phyloP scores from a whole-genome alignment of 2,888 invertebrate genomes.

The Napeogenes sylphis region DNA sequence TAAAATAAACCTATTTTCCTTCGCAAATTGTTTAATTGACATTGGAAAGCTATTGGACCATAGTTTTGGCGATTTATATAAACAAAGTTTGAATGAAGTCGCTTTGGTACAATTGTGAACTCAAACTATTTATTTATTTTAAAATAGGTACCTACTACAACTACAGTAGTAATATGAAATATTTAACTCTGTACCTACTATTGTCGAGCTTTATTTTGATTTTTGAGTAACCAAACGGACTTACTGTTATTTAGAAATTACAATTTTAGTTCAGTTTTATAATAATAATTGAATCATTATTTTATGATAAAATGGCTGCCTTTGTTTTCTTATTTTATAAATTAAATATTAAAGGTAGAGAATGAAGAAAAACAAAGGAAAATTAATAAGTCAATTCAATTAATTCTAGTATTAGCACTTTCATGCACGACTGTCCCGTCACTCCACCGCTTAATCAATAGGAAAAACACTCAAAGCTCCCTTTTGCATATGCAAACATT shows the following conservation, averaged over 20 bases:
- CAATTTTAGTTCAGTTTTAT: neutral
- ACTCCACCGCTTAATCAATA: conserved; percentile 64
- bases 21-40: conserved; percentile 28
- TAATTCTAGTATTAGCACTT: conserved; percentile 25
- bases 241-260: neutral
- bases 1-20: no score
- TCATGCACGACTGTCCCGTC: conserved; percentile 42
- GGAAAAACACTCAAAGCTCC: conserved; percentile 65
- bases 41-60: conserved; percentile 54
- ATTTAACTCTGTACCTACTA: no score
- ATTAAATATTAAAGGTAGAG: neutral
- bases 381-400: neutral
- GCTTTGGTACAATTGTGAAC: conserved; percentile 20
- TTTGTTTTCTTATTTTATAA: neutral
- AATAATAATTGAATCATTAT: neutral
- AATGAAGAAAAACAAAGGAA: conserved; percentile 1
- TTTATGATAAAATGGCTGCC: no score
- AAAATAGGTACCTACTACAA: neutral
- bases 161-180: no score
- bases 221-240: no score
- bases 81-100: conserved; percentile 50
- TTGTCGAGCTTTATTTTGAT: no score
- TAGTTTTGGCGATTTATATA: conserved; percentile 61
- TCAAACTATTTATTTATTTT: conserved; percentile 7
- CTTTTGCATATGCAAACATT: conserved; percentile 71